phyloP scores from a whole-genome alignment of 2,797 vertebrate genomes.

The Falco cherrug region DNA sequence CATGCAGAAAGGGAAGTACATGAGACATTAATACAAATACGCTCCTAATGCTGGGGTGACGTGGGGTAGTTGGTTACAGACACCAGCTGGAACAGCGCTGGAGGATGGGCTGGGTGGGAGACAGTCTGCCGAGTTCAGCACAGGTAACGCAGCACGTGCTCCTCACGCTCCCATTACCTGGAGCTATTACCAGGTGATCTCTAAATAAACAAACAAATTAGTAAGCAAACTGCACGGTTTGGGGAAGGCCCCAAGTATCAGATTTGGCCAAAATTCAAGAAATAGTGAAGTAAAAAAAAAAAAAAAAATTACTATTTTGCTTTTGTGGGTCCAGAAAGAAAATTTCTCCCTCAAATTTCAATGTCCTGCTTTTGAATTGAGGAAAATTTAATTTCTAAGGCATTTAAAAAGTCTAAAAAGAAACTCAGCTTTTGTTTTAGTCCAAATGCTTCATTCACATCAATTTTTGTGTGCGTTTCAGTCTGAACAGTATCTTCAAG shows the following conservation, averaged over 20 bases:
- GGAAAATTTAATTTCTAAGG: background rate
- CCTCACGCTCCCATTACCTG: background rate
- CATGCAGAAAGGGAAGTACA: background rate
- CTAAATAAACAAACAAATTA: background rate
- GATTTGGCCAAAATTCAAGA: background rate
- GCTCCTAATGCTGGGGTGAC: background rate
- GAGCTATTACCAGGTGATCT: background rate
- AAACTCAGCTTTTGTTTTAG: background rate
- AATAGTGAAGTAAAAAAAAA: background rate
- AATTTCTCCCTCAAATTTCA: background rate
- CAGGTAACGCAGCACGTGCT: background rate
- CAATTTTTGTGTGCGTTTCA: background rate
- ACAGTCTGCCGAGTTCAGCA: background rate
- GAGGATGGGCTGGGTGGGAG: background rate
- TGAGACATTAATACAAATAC: background rate
- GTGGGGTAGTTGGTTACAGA: background rate
- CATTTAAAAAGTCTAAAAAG: background rate
- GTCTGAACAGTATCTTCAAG: background rate
- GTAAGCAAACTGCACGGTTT: background rate
- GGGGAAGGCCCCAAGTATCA: background rate
- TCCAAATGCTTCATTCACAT: background rate
- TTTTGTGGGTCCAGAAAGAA: background rate
- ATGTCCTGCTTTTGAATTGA: background rate
- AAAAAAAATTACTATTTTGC: background rate
- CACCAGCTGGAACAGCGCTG: background rate